Evolutionary conservation across 2,888 invertebrate species (phyloP).

Genomic region (Anorthoa munda): DNA sequence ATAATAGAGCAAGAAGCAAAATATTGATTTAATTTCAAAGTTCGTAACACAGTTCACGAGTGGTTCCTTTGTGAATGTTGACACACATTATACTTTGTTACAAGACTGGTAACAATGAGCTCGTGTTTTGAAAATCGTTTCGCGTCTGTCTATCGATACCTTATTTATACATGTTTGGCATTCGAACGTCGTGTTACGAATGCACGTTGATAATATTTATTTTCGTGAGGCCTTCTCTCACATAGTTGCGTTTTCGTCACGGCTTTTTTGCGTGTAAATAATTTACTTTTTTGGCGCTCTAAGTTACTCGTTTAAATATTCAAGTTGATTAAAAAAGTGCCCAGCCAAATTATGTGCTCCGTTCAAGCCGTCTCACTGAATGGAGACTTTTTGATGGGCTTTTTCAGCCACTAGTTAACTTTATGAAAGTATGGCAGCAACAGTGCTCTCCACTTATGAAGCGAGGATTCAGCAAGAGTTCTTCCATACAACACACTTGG

Average conservation of each 20-base stretch:
- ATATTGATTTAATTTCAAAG: conserved; percentile 48
- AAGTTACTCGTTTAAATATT: too few species aligned
- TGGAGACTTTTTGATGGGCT: background rate
- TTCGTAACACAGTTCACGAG: conserved; percentile 26
- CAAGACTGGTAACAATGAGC: conserved; percentile 71
- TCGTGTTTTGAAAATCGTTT: conserved; percentile 74
- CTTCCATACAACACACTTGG: background rate
- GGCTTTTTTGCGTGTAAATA: conserved; percentile 2
- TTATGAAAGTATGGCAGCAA: background rate
- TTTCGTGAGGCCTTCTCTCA: conserved; percentile 35
- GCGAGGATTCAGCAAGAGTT: background rate
- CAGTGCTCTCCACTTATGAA: background rate
- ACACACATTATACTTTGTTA: conserved; percentile 68
- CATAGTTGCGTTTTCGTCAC: conserved; percentile 33
- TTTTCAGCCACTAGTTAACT: background rate
- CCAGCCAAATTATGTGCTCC: too few species aligned
- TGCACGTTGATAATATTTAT: conserved; percentile 62
- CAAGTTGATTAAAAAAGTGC: too few species aligned
- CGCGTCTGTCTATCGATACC: conserved; percentile 66
- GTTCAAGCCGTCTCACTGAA: too few species aligned
- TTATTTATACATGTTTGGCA: conserved; percentile 71
- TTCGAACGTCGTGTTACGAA: conserved; percentile 67
- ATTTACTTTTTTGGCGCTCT: background rate
- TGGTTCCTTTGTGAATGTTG: conserved; percentile 68
- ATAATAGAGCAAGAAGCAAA: conserved; percentile 30